Percentiles rank a stretch among this genome's conserved stretches.
These are phyloP conservation scores for Helogale parvula DNA, from an alignment of 2,113 vertebrate genomes.

Conservation along the genomic window DNA sequence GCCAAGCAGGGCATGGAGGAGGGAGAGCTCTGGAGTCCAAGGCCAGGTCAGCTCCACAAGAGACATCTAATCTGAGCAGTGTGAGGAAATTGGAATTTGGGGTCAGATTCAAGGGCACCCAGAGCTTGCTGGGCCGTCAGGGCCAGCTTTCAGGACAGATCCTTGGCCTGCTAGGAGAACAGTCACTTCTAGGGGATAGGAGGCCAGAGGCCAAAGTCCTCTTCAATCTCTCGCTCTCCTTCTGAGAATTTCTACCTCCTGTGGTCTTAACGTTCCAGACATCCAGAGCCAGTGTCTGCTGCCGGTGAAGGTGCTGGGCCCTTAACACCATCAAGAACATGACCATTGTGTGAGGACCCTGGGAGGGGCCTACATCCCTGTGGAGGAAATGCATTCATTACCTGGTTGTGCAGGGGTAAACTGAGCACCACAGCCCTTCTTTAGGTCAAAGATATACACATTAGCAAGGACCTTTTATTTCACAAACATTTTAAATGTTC, in stretches of 20 bases:
- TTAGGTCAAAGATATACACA: not conserved
- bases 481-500: not conserved
- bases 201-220: not conserved
- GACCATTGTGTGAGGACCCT: fast-evolving
- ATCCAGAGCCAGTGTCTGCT: not conserved
- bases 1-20: not conserved
- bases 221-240: not conserved
- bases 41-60: not conserved
- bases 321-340: not conserved
- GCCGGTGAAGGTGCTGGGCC: not conserved
- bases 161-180: not conserved
- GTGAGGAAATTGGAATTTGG: constrained; percentile 11
- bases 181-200: not conserved
- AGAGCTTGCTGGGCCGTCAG: constrained; percentile 20
- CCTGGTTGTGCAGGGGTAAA: not conserved
- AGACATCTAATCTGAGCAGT: not conserved
- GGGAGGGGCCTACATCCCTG: too few species aligned
- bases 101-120: constrained; percentile 50
- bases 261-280: not conserved
- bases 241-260: not conserved
- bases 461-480: not conserved
- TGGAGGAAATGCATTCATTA: not conserved
- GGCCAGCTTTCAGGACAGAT: constrained; percentile 7
- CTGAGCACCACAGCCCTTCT: too few species aligned
- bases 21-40: not conserved